Evolutionary conservation across 2,888 invertebrate genomes (phyloP).

Genomic region (Biston betularia): DNA sequence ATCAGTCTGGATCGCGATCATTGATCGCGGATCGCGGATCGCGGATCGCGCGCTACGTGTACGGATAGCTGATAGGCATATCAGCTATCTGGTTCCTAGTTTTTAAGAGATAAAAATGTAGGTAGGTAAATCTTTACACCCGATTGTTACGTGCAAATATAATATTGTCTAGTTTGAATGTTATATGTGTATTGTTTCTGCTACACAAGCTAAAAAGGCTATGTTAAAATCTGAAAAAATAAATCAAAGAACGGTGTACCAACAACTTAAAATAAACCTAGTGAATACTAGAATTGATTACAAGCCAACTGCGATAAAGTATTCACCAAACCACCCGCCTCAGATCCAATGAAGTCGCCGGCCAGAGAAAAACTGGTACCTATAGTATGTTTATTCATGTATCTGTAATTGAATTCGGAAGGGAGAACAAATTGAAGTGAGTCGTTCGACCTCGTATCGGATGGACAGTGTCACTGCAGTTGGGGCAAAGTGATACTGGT

Average conservation of each 20-base stretch:
- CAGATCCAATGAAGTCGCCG: conserved; percentile 32
- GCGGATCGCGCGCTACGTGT: too few relatives aligned
- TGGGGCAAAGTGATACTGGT: conserved; percentile 5
- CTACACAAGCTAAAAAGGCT: too few relatives aligned
- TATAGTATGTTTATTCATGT: conserved; percentile 61
- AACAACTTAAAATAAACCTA: not conserved
- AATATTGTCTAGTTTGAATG: too few relatives aligned
- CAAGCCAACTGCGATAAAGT: conserved; percentile 20
- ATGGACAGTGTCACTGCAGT: conserved; percentile 30
- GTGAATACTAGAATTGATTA: conserved; percentile 15
- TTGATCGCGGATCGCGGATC: too few relatives aligned
- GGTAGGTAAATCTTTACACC: too few relatives aligned
- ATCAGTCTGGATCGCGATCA: too few relatives aligned
- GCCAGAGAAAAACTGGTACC: conserved; percentile 22
- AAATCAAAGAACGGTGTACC: not conserved
- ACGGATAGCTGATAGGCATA: too few relatives aligned
- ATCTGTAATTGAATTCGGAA: conserved; percentile 59
- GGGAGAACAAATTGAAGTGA: conserved; percentile 56
- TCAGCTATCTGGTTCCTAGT: too few relatives aligned
- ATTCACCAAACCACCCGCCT: conserved; percentile 27
- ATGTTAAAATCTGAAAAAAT: not conserved
- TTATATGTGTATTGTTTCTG: too few relatives aligned
- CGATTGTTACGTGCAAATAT: too few relatives aligned
- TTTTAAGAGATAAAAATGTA: too few relatives aligned
- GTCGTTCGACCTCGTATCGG: conserved; percentile 41